These are phyloP conservation scores for Motacilla alba DNA, from an alignment of 2,113 vertebrate species.

Conservation along the genomic window DNA sequence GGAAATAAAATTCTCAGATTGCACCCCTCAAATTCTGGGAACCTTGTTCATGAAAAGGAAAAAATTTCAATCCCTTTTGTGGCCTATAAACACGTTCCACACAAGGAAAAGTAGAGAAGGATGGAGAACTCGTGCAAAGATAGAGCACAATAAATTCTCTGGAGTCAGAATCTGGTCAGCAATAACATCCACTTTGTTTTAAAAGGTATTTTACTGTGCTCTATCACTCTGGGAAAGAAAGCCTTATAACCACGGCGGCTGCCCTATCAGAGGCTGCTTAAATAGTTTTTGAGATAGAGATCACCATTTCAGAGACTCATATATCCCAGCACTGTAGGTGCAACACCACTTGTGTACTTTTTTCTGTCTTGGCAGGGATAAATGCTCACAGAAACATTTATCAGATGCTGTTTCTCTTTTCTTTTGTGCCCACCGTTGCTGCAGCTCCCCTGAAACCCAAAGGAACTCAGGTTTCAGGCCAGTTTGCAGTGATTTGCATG, in stretches of 20 bases:
- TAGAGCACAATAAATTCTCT: neutral
- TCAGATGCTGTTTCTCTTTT: neutral
- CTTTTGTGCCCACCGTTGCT: neutral
- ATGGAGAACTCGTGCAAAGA: neutral
- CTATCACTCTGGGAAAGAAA: slow-evolving; percentile 26
- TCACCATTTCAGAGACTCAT: slow-evolving; percentile 56
- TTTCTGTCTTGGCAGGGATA: neutral
- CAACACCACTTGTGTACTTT: neutral
- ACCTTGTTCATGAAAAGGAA: neutral
- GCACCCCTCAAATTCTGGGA: neutral
- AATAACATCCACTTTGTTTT: slow-evolving; percentile 38
- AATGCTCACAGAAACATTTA: neutral
- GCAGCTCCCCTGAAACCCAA: neutral
- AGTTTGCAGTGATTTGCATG: slow-evolving; percentile 24
- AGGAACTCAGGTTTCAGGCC: neutral
- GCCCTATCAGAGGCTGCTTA: slow-evolving; percentile 42
- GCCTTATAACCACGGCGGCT: slow-evolving; percentile 43
- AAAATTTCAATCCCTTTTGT: neutral
- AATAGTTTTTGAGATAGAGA: slow-evolving; percentile 65
- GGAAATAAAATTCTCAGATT: neutral
- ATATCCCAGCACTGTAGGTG: slow-evolving; percentile 24
- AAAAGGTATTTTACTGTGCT: slow-evolving; percentile 31
- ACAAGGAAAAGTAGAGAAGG: neutral
- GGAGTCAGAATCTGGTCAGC: slow-evolving; percentile 19
- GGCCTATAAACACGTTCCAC: neutral